Evolutionary conservation across 2,113 vertebrate species (phyloP).

Genomic region (Chauna torquata): DNA sequence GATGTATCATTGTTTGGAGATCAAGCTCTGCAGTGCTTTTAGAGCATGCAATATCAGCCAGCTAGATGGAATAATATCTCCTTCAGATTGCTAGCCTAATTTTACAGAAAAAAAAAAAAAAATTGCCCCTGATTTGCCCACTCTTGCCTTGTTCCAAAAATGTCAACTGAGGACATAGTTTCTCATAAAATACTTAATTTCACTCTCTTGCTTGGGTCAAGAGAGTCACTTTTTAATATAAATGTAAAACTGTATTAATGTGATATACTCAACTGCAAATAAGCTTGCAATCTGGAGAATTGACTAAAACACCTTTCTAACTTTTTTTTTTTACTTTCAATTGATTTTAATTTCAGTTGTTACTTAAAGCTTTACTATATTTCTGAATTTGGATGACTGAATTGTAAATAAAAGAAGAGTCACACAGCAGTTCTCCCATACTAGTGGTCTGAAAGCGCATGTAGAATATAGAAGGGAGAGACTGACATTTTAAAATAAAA

Average conservation of each 20-base stretch:
- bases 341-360: conserved; percentile 14
- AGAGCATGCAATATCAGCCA: neutral
- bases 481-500: conserved; percentile 52
- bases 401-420: neutral
- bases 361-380: neutral
- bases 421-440: neutral
- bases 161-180: neutral
- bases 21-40: neutral
- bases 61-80: neutral
- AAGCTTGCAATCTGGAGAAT: neutral
- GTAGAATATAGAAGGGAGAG: neutral
- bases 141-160: neutral
- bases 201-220: neutral
- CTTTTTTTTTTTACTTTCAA: too few relatives aligned
- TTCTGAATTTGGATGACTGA: conserved; percentile 12
- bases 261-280: neutral
- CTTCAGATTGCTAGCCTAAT: neutral
- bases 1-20: neutral
- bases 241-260: neutral
- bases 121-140: neutral
- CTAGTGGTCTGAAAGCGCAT: neutral
- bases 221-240: neutral
- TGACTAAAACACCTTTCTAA: neutral
- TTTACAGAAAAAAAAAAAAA: neutral
- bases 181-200: conserved; percentile 8